Conservation (phyloP, 2,797 vertebrate genomes). For the Australoheros facetus region DNA sequence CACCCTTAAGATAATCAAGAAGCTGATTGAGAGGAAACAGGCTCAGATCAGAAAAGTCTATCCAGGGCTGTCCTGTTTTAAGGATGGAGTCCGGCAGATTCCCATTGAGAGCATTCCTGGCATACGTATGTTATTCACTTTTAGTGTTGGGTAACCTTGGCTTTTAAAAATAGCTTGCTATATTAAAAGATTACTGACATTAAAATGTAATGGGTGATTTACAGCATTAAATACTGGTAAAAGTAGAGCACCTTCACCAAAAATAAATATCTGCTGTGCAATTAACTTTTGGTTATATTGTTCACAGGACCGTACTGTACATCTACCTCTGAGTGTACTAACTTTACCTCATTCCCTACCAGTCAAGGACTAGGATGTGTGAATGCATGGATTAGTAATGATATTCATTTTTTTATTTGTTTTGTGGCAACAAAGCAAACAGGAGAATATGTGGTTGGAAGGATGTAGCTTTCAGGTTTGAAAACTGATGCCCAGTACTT, state of each 20-base stretch:
- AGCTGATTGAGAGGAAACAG: slow-evolving; percentile 98
- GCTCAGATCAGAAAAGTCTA: slow-evolving; percentile 98
- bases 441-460: background rate
- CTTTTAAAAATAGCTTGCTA: background rate
- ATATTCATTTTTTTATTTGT: background rate
- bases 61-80: slow-evolving; percentile 97
- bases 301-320: background rate
- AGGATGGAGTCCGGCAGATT: slow-evolving; percentile 98
- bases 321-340: background rate
- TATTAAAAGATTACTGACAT: background rate
- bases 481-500: no score
- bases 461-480: no score
- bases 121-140: slow-evolving; percentile 88
- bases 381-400: background rate
- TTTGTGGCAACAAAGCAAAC: background rate
- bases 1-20: slow-evolving; percentile 93
- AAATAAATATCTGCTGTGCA: background rate
- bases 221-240: background rate
- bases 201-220: background rate
- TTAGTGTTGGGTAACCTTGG: background rate
- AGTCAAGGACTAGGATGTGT: background rate
- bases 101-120: slow-evolving; percentile 99
- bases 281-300: background rate
- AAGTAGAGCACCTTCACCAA: background rate
- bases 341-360: background rate